phyloP scores from a whole-genome alignment of 2,113 vertebrate species.

The Corvus moneduloides region DNA sequence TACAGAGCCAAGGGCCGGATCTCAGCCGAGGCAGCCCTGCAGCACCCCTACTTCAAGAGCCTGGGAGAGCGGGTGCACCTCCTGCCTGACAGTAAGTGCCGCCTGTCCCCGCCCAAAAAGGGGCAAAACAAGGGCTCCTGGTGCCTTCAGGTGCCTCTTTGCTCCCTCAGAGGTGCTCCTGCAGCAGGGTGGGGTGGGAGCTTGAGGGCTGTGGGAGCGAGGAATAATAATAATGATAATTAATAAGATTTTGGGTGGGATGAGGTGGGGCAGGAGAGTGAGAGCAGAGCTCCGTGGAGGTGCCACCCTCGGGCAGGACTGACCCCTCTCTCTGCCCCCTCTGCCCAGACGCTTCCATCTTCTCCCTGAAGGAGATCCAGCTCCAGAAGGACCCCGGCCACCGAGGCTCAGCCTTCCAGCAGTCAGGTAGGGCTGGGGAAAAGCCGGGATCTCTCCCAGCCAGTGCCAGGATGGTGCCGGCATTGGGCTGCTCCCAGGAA shows the following conservation, averaged over 20 bases:
- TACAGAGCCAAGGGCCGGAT: conserved; percentile 85
- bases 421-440: conserved; percentile 76
- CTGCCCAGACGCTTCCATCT: conserved; percentile 85
- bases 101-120: neutral
- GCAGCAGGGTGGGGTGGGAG: neutral
- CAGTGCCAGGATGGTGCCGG: neutral
- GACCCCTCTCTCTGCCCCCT: neutral
- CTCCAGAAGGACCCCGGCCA: conserved; percentile 93
- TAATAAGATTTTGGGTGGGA: neutral
- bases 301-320: neutral
- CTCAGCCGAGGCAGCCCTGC: conserved; percentile 83
- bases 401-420: conserved; percentile 87
- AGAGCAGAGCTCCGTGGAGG: neutral
- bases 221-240: neutral
- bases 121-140: neutral
- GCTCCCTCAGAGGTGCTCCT: neutral
- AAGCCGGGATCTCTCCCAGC: neutral
- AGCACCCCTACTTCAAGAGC: conserved; percentile 85
- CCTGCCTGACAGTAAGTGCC: conserved; percentile 89
- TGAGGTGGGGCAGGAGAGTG: fast-evolving
- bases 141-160: neutral
- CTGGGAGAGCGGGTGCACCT: conserved; percentile 86
- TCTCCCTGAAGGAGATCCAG: conserved; percentile 91
- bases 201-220: fast-evolving
- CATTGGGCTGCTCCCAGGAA: neutral